Percentiles rank a stretch among this genome's conserved stretches.
Evolutionary conservation across 2,113 vertebrate species (phyloP).

Genomic region (Pan paniscus): DNA sequence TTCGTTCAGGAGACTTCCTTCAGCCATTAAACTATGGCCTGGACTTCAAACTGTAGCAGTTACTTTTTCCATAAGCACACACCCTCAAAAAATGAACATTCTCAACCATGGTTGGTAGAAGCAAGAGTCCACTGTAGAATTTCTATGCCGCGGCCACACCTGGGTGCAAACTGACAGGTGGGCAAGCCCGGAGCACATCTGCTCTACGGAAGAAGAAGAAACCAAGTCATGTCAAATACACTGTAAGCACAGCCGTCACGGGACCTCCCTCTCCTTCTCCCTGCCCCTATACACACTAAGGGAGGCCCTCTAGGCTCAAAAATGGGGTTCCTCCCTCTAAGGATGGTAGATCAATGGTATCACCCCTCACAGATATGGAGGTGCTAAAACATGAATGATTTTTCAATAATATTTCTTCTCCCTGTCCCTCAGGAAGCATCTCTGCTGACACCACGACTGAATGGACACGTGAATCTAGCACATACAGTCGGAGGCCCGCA

Average conservation of each 20-base stretch:
- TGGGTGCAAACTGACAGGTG: neutral
- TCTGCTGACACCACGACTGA: neutral
- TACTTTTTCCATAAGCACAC: neutral
- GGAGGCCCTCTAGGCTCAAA: neutral
- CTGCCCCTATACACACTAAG: too few relatives aligned
- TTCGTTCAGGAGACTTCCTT: neutral
- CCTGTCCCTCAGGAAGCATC: neutral
- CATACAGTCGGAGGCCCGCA: neutral
- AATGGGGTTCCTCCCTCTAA: neutral
- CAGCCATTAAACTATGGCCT: neutral
- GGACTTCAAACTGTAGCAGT: neutral
- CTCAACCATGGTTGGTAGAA: neutral
- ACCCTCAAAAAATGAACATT: neutral
- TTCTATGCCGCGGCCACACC: rapidly evolving
- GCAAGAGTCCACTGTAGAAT: neutral
- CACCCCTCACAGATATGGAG: neutral
- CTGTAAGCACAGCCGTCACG: neutral
- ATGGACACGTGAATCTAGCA: neutral
- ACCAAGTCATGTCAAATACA: neutral
- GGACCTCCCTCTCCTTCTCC: too few relatives aligned
- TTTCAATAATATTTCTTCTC: neutral
- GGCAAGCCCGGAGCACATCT: too few relatives aligned
- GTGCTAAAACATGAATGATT: neutral
- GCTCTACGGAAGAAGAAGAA: neutral
- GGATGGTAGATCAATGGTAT: neutral